Conservation (phyloP, 2,888 invertebrate genomes). For the Metopia argyrocephala region DNA sequence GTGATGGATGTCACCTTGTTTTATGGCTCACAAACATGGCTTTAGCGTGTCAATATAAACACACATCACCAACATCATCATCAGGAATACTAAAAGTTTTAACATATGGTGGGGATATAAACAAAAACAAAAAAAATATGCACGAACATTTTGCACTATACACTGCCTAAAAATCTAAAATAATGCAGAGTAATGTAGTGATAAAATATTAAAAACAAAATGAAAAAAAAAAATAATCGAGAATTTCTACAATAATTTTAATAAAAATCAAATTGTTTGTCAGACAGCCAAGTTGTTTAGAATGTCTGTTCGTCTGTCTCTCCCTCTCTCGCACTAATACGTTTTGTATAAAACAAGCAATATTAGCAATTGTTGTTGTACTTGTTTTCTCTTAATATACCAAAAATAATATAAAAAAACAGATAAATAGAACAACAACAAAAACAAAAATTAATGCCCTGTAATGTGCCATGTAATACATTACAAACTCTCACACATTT, state of each 20-base stretch:
- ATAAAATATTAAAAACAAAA: neutral
- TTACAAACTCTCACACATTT: conserved; percentile 19
- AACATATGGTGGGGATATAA: no score
- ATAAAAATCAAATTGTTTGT: neutral
- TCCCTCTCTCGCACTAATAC: conserved; percentile 36
- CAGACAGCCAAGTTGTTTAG: neutral
- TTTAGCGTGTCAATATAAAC: conserved; percentile 68
- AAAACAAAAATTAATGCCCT: conserved; percentile 51
- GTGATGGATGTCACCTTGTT: conserved; percentile 65
- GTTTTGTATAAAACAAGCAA: conserved; percentile 29
- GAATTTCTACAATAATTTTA: neutral
- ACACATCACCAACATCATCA: conserved; percentile 51
- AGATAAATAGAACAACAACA: neutral
- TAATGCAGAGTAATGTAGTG: neutral
- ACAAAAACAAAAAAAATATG: no score
- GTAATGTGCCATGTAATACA: conserved; percentile 58
- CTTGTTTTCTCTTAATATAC: conserved; percentile 46
- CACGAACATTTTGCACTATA: neutral
- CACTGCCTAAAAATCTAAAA: neutral
- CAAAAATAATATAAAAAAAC: conserved; percentile 1
- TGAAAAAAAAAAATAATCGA: neutral
- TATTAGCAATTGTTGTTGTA: conserved; percentile 5
- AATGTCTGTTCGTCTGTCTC: neutral
- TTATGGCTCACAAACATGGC: conserved; percentile 66
- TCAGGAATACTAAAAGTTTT: conserved; percentile 56